Conservation (phyloP, 2,113 vertebrate genomes). For the Girardinichthys multiradiatus region DNA sequence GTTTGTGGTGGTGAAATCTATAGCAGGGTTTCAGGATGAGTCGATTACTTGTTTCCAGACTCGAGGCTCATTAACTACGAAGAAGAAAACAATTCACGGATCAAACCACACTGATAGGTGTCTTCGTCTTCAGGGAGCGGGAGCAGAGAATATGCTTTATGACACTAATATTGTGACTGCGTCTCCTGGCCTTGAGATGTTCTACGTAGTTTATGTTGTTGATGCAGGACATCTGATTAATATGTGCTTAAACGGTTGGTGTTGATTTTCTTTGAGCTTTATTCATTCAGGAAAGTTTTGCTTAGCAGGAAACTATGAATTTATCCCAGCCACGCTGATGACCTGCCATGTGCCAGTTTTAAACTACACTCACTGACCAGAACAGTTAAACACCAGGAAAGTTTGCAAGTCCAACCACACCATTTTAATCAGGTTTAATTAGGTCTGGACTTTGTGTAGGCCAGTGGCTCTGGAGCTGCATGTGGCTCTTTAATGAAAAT, state of each 20-base stretch:
- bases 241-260: neutral
- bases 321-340: neutral
- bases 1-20: conserved; percentile 50
- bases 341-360: neutral
- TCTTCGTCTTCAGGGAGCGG: conserved; percentile 12
- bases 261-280: conserved; percentile 26
- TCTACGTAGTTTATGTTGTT: conserved; percentile 34
- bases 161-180: conserved; percentile 42
- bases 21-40: conserved; percentile 49
- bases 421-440: neutral
- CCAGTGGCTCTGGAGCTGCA: neutral
- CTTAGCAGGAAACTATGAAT: too few species aligned
- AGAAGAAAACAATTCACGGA: conserved; percentile 49
- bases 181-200: conserved; percentile 31
- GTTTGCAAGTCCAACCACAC: neutral
- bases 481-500: too few species aligned
- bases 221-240: neutral
- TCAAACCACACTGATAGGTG: conserved; percentile 48
- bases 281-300: conserved; percentile 27
- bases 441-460: neutral
- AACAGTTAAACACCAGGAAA: neutral
- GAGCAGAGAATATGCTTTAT: conserved; percentile 29
- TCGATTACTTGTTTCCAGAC: conserved; percentile 59
- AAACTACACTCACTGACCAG: neutral
- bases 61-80: conserved; percentile 52